Conservation (phyloP, 2,888 invertebrate genomes). For the Amiota minor region DNA sequence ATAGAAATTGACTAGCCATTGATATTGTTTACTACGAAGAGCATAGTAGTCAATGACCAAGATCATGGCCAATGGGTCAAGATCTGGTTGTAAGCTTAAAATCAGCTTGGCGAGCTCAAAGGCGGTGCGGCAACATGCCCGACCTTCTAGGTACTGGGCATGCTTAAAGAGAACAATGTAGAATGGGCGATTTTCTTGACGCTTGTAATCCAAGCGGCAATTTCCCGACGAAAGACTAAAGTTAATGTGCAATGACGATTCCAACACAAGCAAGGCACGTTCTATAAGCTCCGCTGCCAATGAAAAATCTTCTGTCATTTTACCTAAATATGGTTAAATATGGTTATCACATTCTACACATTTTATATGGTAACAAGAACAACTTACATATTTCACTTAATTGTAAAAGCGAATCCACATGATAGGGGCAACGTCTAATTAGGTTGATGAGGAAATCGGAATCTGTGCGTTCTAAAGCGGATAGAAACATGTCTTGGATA, state of each 20-base stretch:
- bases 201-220: conserved; percentile 83
- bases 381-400: conserved; percentile 83
- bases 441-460: conserved; percentile 85
- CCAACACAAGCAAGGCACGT: conserved; percentile 83
- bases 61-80: conserved; percentile 84
- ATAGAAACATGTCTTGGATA: conserved; percentile 82
- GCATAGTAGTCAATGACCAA: conserved; percentile 89
- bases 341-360: not conserved
- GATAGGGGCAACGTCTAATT: conserved; percentile 83
- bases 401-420: conserved; percentile 86
- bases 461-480: conserved; percentile 85
- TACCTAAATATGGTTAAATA: conserved; percentile 51
- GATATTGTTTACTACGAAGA: conserved; percentile 81
- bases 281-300: conserved; percentile 87
- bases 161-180: conserved; percentile 88
- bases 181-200: conserved; percentile 87
- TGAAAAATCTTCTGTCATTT: conserved; percentile 83
- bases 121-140: conserved; percentile 90
- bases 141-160: conserved; percentile 82
- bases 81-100: conserved; percentile 83
- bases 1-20: conserved; percentile 79
- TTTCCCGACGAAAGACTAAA: conserved; percentile 84
- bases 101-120: conserved; percentile 89
- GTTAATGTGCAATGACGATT: conserved; percentile 84
- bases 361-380: not conserved